Evolutionary conservation across 1,140 invertebrate species (phyloP), one percentile per base, ranked within the genome.

Genomic region (Drosophila serrata): DNA sequence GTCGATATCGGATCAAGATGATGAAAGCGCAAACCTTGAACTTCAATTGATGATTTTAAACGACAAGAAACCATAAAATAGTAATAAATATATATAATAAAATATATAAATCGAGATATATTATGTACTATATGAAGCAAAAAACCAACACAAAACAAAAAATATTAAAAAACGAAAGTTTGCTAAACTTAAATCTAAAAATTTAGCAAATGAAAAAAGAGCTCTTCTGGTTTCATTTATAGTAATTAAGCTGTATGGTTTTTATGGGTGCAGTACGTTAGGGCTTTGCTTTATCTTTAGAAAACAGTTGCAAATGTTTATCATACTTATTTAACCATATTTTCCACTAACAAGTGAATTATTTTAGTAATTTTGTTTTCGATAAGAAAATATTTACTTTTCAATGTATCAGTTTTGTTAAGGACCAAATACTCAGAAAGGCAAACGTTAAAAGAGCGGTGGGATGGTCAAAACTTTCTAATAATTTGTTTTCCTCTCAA

Each of bases 161-260:
- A 76, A 53, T 35, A 72, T 82, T 65, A 86, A 79, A 76, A 79
- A 70, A 76, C 33, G 12, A 69, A 86, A 87, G 76, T 87, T 87
- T 87, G 84, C 84, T 87, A 87, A 87, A 84, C 86, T 84, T 84
- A 88, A 88, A 82, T 67, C 59, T 64, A 87, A 84, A 80, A 87
- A 87, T 87, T 87, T 87, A 87, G 84, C 84, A 87, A 87, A 87
- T 87, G 84, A 65, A 87, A 79, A 62, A 49, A 31, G 27, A 60
- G 22, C 3, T 75, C 6, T 22, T 9, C 12, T 39, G 15, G 8
- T 61, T 24, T 81, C 51, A 39, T 68, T 53, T 53, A 19, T 46
- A 35, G 7, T 19, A 33, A 33, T 19, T 51, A 19, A 15, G 49
- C 17, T 4, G 7, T 35, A 5, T 33, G 49, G 13, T 17, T 31